Evolutionary conservation across 1,140 invertebrate species (phyloP).

Genomic region (Lepeophtheirus salmonis): DNA sequence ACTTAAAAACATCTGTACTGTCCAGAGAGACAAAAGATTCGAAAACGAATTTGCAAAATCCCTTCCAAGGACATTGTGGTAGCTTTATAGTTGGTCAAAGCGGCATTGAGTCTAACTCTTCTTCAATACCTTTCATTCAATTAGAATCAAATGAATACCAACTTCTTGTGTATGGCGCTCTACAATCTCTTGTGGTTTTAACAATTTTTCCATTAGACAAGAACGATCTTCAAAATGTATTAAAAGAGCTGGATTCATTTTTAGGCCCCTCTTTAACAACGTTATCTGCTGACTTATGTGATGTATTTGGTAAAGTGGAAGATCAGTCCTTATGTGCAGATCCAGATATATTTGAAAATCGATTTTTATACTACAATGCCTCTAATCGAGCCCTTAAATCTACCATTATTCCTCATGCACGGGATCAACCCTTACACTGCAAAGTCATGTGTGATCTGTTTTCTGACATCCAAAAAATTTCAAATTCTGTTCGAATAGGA

Average conservation of each 20-base stretch:
- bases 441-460: background rate
- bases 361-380: background rate
- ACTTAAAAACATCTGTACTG: background rate
- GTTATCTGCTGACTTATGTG: background rate
- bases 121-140: too few species aligned
- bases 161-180: background rate
- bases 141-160: background rate
- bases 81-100: background rate
- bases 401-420: background rate
- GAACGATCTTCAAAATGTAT: background rate
- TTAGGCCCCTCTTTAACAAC: background rate
- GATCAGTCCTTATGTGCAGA: too few species aligned
- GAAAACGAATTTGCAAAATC: background rate
- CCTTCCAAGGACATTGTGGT: background rate
- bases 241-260: background rate
- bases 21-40: background rate
- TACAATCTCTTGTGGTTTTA: background rate
- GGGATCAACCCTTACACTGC: background rate
- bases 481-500: too few species aligned
- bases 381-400: background rate
- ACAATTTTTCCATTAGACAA: background rate
- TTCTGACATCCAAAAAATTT: background rate
- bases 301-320: background rate
- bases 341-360: background rate
- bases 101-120: background rate